A percentile compares a stretch with the other conserved stretches of the same genome.
Evolutionary conservation across 2,113 vertebrate species (phyloP).

Genomic region (Copsychus sechellarum): DNA sequence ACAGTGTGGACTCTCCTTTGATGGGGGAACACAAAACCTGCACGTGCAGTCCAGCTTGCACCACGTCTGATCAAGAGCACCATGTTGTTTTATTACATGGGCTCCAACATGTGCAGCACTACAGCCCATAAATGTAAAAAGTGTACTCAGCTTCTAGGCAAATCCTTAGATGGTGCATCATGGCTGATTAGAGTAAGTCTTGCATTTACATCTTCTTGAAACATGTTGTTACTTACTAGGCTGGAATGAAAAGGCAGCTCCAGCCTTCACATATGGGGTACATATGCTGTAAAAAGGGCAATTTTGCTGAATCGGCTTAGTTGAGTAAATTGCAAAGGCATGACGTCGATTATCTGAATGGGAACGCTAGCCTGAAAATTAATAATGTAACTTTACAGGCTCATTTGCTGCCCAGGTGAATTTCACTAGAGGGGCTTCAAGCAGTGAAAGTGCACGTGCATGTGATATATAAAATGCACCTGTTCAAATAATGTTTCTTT

Average conservation of each 20-base stretch:
- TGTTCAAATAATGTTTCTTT: slow-evolving; percentile 58
- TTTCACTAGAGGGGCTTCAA: slow-evolving; percentile 52
- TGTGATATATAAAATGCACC: slow-evolving; percentile 54
- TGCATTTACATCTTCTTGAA: slow-evolving; percentile 16
- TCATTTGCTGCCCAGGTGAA: slow-evolving; percentile 67
- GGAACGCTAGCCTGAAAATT: slow-evolving; percentile 37
- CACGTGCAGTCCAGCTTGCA: background rate
- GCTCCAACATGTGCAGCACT: background rate
- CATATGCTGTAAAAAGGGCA: slow-evolving; percentile 46
- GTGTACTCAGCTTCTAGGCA: background rate
- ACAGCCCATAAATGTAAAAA: background rate
- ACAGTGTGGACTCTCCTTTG: background rate
- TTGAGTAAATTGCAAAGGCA: slow-evolving; percentile 53
- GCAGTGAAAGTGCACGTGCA: slow-evolving; percentile 58
- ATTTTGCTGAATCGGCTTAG: slow-evolving; percentile 43
- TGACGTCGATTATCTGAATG: slow-evolving; percentile 48
- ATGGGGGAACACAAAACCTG: background rate
- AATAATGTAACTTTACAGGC: slow-evolving; percentile 60
- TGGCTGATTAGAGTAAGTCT: background rate
- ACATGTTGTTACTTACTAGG: background rate
- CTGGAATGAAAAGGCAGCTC: slow-evolving; percentile 11
- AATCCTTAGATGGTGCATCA: background rate
- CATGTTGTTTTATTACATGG: background rate
- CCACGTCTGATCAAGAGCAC: background rate
- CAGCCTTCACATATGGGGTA: slow-evolving; percentile 54